Base-by-base conservation (phyloP, 1,140 invertebrate species). In the Drosophila baimaii region DNA sequence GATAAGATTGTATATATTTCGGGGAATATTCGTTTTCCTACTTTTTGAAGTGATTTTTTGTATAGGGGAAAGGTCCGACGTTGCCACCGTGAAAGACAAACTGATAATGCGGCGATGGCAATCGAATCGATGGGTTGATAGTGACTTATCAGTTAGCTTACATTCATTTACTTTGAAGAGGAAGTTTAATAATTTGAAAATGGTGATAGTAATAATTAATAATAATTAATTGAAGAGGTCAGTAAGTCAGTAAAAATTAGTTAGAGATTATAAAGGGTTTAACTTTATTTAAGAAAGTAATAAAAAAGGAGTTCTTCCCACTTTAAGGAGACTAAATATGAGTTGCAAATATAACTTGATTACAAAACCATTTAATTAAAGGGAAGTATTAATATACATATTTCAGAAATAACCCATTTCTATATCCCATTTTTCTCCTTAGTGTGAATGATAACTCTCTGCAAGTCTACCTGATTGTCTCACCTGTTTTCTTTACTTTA, bases 31-130 rank as follows among this genome's bases (percentile, higher is more conserved):
- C n/a, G n/a, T 13, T 27, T 35, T 15, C 12, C 7, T 47, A 23
- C 35, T n/a, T 8, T 29, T 49, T 51, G 5, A 15, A 51, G 35
- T 27, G 15, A 49, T 57, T 64, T 46, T 55, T 35, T 55, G n/a
- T n/a, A 35, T 68, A 29, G 25, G 49, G 23, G 61, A 29, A 29
- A 49, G 35, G 35, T 58, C 33, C 62, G 75, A 46, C 63, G 62
- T 68, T 47, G 74, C 31, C 81, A 27, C 77, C 44, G 62, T 3
- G 39, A 27, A n/a, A 66, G 68, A 54, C 79, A 49, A 61, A 77
- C 56, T 86, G 66, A 82, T 82, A 81, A 65, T 71, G 62, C 27
- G 10, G 17, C 37, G 39, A 47, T 58, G 35, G 31, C 54, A 64
- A 63, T 57, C 44, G 39, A 58, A 33, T 9, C 37, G 55, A 33